Conservation (phyloP, 2,797 vertebrate genomes). For the Tapirus indicus region DNA sequence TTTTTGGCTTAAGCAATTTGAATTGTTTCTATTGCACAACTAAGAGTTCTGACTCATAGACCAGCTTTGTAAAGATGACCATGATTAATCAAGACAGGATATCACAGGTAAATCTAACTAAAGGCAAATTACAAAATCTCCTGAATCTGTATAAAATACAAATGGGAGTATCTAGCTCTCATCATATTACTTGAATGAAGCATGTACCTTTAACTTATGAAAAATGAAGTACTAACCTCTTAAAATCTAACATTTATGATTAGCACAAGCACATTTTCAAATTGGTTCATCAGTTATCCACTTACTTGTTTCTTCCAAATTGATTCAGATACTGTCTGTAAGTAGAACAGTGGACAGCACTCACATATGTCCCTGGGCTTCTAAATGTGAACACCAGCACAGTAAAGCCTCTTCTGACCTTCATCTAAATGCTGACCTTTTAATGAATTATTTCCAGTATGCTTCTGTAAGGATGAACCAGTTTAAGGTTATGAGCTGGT, state of each 20-base stretch:
- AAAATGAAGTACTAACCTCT: slow-evolving; percentile 2
- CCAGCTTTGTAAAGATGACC: not conserved
- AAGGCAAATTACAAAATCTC: slow-evolving; percentile 44
- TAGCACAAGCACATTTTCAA: slow-evolving; percentile 28
- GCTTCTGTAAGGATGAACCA: not conserved
- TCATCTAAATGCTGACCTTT: not conserved
- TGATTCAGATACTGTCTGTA: not conserved
- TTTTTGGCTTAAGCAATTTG: not conserved
- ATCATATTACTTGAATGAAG: not conserved
- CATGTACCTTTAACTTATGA: not conserved
- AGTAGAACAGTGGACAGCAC: not conserved
- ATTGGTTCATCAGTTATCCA: not conserved
- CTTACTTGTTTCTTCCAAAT: slow-evolving; percentile 19
- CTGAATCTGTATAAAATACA: not conserved
- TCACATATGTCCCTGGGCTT: not conserved
- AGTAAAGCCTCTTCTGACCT: not conserved
- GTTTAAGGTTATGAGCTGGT: not conserved
- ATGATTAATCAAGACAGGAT: not conserved
- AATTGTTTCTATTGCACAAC: not conserved
- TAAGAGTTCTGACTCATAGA: not conserved
- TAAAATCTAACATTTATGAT: slow-evolving; percentile 30
- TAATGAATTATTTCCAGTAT: slow-evolving; percentile 36
- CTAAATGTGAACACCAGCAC: not conserved
- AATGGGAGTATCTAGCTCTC: not conserved
- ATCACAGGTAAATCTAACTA: not conserved